These are phyloP conservation scores for Tinamus guttatus DNA, from an alignment of 2,113 vertebrate genomes.

Conservation along the genomic window DNA sequence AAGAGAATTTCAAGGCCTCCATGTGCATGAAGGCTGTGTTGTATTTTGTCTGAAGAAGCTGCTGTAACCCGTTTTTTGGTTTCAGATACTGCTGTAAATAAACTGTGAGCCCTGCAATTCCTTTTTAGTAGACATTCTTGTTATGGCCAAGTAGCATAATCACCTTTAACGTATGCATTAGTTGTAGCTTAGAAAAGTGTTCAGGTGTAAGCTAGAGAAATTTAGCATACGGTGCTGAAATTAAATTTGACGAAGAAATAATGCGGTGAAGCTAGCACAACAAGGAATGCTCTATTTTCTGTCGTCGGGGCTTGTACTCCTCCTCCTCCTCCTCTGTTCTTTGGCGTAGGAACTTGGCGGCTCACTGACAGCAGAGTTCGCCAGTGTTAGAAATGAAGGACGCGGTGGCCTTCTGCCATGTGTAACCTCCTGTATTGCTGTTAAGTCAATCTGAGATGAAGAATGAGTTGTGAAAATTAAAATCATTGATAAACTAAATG, in stretches of 20 bases:
- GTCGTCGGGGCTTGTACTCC: not conserved
- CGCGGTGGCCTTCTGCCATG: not conserved
- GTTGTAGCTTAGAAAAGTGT: not conserved
- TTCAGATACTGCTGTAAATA: not conserved
- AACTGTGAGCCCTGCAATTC: not conserved
- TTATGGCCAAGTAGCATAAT: not conserved
- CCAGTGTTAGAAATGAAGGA: not conserved
- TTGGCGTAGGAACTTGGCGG: not conserved
- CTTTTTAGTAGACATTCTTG: not conserved
- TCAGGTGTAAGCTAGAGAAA: not conserved
- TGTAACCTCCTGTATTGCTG: not conserved
- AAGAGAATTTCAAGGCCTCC: not conserved
- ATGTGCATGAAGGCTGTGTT: not conserved
- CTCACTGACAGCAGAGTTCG: not conserved
- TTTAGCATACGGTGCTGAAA: not conserved
- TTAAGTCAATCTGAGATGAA: not conserved
- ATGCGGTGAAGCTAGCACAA: not conserved
- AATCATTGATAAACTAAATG: not conserved
- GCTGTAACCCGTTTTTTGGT: not conserved
- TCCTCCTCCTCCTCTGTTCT: not conserved
- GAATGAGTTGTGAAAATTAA: not conserved
- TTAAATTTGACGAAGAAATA: not conserved
- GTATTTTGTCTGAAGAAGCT: not conserved
- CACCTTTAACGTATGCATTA: not conserved
- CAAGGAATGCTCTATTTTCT: not conserved